phyloP scores from a whole-genome alignment of 2,888 invertebrate genomes.

The Alloscopus bannaensis region DNA sequence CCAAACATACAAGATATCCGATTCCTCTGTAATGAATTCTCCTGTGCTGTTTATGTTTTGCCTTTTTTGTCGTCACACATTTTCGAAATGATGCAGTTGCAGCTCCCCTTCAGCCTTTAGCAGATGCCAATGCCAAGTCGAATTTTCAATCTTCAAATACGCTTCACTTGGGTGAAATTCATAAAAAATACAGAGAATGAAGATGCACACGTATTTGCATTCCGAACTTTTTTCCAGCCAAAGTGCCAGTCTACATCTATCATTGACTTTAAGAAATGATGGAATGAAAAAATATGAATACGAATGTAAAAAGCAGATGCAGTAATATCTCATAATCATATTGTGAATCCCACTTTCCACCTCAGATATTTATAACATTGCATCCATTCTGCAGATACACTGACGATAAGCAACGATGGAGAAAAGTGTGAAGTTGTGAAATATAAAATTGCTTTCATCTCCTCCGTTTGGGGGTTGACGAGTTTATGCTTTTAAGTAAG shows the following conservation, averaged over 20 bases:
- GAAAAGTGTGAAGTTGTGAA: background rate
- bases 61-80: constrained; percentile 46
- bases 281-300: background rate
- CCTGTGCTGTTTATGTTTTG: constrained; percentile 40
- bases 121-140: no score
- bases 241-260: no score
- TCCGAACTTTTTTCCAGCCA: no score
- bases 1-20: constrained; percentile 6
- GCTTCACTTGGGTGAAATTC: no score
- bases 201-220: no score
- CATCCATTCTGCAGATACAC: background rate
- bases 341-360: background rate
- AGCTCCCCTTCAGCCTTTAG: no score
- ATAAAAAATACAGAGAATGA: no score
- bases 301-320: constrained; percentile 1
- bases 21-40: constrained; percentile 27
- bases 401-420: no score
- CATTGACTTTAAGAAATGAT: no score
- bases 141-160: no score
- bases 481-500: background rate
- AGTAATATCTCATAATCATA: background rate
- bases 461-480: background rate
- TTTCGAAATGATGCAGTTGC: background rate
- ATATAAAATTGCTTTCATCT: constrained; percentile 1
- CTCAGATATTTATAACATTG: background rate